A percentile compares a stretch with the other conserved stretches of the same genome.
phyloP scores from a whole-genome alignment of 2,797 vertebrate species.

The Typhlichthys eigenmanni region DNA sequence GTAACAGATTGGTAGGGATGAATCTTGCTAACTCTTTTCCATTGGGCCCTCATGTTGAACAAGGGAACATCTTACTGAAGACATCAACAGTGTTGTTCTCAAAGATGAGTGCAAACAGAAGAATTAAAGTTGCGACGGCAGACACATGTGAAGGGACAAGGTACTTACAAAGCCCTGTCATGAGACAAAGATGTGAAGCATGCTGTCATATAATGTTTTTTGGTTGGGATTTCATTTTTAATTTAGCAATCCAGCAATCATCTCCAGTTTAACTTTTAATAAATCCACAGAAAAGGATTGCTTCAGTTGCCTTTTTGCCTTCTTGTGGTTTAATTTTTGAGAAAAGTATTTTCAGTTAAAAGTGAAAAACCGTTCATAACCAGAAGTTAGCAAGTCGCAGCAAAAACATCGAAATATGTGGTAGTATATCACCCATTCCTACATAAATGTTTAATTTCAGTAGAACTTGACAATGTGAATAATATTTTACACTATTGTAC shows the following conservation, averaged over 20 bases:
- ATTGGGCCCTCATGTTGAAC: conserved; percentile 44
- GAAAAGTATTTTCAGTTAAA: too few species aligned
- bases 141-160: conserved; percentile 69
- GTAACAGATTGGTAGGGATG: conserved; percentile 24
- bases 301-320: neutral
- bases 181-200: conserved; percentile 63
- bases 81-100: neutral
- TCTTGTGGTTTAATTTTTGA: neutral
- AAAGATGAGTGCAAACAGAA: conserved; percentile 5
- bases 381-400: too few species aligned
- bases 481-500: too few species aligned
- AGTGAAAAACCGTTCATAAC: too few species aligned
- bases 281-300: conserved; percentile 2
- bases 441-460: too few species aligned
- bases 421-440: too few species aligned
- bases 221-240: conserved; percentile 65
- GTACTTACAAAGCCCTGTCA: conserved; percentile 65
- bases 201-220: conserved; percentile 43
- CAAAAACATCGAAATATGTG: too few species aligned
- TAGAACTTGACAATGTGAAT: too few species aligned
- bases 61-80: conserved; percentile 39
- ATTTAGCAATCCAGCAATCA: conserved; percentile 59
- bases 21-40: conserved; percentile 17
- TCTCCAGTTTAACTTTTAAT: conserved; percentile 54
- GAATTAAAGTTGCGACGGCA: conserved; percentile 54